phyloP scores from a whole-genome alignment of 2,113 vertebrate species.

The Arenaria interpres region DNA sequence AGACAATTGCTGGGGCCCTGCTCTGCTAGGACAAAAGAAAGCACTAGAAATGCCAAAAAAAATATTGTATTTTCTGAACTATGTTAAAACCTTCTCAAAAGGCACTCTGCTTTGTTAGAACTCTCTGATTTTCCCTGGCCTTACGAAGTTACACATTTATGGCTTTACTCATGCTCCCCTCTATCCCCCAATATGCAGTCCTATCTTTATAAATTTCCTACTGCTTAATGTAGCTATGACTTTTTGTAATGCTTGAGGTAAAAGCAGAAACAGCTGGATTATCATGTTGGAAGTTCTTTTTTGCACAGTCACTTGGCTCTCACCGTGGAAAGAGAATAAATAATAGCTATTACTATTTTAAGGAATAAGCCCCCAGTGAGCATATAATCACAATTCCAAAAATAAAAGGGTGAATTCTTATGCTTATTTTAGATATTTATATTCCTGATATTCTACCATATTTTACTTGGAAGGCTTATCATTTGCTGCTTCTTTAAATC shows the following conservation, averaged over 20 bases:
- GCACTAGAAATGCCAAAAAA: neutral
- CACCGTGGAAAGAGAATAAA: neutral
- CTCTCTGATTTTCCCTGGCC: neutral
- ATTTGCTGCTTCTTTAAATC: neutral
- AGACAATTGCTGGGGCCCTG: neutral
- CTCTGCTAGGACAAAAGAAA: neutral
- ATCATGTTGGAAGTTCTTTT: neutral
- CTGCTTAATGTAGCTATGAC: slow-evolving; percentile 5
- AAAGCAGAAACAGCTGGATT: neutral
- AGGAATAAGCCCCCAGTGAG: neutral
- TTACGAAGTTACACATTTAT: neutral
- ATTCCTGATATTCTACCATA: neutral
- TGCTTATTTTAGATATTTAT: neutral
- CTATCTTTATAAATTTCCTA: neutral
- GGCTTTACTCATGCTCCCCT: neutral
- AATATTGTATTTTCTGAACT: rapidly evolving
- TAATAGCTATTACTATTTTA: neutral
- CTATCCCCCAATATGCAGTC: neutral
- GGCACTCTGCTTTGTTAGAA: neutral
- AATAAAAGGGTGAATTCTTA: neutral
- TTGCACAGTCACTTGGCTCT: neutral
- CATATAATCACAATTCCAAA: neutral
- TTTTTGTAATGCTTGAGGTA: neutral
- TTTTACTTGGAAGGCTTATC: neutral
- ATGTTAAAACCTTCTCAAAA: neutral